These are phyloP conservation scores for Drosophila pseudoananassae DNA, from an alignment of 1,140 invertebrate genomes.

Conservation along the genomic window DNA sequence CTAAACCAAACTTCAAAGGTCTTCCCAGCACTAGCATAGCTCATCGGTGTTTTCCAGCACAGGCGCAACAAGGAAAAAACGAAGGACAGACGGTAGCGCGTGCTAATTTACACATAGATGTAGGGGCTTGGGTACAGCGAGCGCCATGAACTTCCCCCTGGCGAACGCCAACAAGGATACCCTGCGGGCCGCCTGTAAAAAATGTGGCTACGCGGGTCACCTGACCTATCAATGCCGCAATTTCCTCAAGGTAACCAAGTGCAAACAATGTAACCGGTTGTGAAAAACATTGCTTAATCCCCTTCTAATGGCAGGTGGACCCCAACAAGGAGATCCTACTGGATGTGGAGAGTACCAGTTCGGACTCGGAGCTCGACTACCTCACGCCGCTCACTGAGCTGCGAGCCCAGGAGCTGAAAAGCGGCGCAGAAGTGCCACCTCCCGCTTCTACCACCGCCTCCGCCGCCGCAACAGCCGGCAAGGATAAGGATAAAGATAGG, in stretches of 20 bases:
- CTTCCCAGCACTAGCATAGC: not conserved
- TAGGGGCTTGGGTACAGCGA: constrained; percentile 7
- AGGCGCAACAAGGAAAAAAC: constrained; percentile 1
- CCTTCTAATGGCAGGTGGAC: constrained; percentile 86
- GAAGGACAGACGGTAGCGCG: constrained; percentile 1
- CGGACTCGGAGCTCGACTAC: constrained; percentile 93
- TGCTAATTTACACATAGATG: not conserved
- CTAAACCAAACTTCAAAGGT: not conserved
- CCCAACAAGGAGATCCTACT: constrained; percentile 95
- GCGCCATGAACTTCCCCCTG: constrained; percentile 78
- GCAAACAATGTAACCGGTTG: constrained; percentile 5
- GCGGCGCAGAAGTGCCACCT: constrained; percentile 85
- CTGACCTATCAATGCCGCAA: constrained; percentile 98
- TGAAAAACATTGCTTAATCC: not conserved
- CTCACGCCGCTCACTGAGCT: constrained; percentile 92
- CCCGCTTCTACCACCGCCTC: not conserved
- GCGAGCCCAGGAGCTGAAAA: constrained; percentile 89
- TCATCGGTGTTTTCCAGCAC: not conserved
- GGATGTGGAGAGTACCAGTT: constrained; percentile 98
- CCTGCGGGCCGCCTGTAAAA: constrained; percentile 93
- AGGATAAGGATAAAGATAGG: constrained; percentile 27
- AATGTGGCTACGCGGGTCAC: constrained; percentile 97
- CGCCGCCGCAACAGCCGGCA: constrained; percentile 15
- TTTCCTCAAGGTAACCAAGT: constrained; percentile 92
- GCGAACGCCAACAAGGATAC: constrained; percentile 88